These are phyloP conservation scores for Orchesellides sinensis DNA, from an alignment of 2,888 invertebrate species.

Conservation along the genomic window DNA sequence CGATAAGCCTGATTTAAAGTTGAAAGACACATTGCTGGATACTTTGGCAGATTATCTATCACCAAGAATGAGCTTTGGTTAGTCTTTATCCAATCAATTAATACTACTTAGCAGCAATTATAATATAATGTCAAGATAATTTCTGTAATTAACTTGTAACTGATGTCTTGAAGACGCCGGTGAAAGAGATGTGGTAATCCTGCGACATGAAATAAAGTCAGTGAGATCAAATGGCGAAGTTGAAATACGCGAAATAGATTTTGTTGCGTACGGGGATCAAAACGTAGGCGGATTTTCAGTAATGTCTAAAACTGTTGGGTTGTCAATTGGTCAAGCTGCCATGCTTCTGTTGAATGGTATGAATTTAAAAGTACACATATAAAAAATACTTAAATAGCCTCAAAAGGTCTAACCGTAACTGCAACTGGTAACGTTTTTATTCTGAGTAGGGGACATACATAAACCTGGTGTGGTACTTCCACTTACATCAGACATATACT, in stretches of 20 bases:
- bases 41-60: constrained; percentile 19
- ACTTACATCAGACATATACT: constrained; percentile 29
- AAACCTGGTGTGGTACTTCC: constrained; percentile 17
- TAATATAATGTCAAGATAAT: too few relatives aligned
- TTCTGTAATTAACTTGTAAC: not conserved
- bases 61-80: not conserved
- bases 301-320: constrained; percentile 50
- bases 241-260: constrained; percentile 3
- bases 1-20: not conserved
- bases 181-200: constrained; percentile 32
- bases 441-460: not conserved
- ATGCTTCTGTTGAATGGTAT: constrained; percentile 37
- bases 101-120: too few relatives aligned
- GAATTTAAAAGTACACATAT: too few relatives aligned
- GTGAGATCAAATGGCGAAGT: not conserved
- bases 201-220: constrained; percentile 6
- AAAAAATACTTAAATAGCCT: too few relatives aligned
- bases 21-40: constrained; percentile 12
- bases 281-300: constrained; percentile 38
- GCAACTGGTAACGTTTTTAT: too few relatives aligned
- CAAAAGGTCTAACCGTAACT: too few relatives aligned
- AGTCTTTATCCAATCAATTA: not conserved
- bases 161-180: not conserved
- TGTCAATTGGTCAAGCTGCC: constrained; percentile 30
- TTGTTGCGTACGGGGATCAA: constrained; percentile 33